A percentile compares a stretch with the other conserved stretches of the same genome.
Conservation (phyloP, 2,888 invertebrate species). For the Amphipyra berbera region DNA sequence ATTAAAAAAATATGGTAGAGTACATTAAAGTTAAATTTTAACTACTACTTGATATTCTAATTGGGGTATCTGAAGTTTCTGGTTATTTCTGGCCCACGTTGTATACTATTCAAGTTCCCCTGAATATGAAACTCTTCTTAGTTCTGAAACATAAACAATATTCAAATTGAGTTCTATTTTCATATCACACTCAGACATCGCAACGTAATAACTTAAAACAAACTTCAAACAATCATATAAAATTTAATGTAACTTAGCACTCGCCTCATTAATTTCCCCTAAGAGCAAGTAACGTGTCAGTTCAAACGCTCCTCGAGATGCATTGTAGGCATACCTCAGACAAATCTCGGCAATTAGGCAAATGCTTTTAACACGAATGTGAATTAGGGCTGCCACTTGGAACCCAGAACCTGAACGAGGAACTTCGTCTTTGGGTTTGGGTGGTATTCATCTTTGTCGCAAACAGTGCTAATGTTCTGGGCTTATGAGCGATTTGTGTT, state of each 20-base stretch:
- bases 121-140: not conserved
- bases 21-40: too few species aligned
- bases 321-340: conserved; percentile 68
- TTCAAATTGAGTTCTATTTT: not conserved
- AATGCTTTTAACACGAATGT: conserved; percentile 71
- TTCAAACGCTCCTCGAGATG: conserved; percentile 55
- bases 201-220: conserved; percentile 2
- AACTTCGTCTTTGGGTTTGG: not conserved
- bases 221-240: conserved; percentile 24
- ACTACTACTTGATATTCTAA: too few species aligned
- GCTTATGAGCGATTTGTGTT: too few species aligned
- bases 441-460: not conserved
- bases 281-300: conserved; percentile 48
- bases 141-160: not conserved
- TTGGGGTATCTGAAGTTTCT: too few species aligned
- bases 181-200: not conserved
- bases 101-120: not conserved
- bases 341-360: conserved; percentile 76
- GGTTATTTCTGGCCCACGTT: too few species aligned
- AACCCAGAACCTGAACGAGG: not conserved
- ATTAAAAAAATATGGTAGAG: too few species aligned
- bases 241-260: conserved; percentile 37
- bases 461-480: not conserved
- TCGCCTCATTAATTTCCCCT: conserved; percentile 41
- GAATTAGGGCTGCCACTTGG: conserved; percentile 53